These are phyloP conservation scores for Egretta garzetta DNA, from an alignment of 2,113 vertebrate genomes.

Conservation along the genomic window DNA sequence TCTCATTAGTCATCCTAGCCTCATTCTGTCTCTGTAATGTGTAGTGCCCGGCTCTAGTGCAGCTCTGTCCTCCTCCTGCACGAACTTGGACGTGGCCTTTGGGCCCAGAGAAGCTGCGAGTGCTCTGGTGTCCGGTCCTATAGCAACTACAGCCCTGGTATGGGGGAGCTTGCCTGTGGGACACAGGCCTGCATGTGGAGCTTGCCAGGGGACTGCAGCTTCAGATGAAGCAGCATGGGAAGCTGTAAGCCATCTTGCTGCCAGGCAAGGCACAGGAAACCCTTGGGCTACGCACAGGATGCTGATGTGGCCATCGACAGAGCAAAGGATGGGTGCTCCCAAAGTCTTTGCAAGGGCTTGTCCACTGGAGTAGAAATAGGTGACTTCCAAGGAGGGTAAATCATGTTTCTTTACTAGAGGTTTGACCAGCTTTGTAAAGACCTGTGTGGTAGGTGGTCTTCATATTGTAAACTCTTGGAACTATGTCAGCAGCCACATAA, in stretches of 20 bases:
- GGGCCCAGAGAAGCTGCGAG: background rate
- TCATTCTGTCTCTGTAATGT: slow-evolving; percentile 43
- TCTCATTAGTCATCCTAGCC: slow-evolving; percentile 66
- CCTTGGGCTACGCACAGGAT: background rate
- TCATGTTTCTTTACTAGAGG: background rate
- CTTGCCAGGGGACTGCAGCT: background rate
- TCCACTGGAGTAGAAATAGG: background rate
- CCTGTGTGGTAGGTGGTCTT: background rate
- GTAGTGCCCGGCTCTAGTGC: background rate
- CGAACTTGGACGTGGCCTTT: background rate
- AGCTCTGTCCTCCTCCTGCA: background rate
- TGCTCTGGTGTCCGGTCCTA: background rate
- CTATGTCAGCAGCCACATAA: background rate
- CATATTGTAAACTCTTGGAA: background rate
- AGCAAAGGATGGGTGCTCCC: background rate
- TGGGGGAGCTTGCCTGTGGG: too few relatives aligned
- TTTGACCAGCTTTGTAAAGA: background rate
- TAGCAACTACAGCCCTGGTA: background rate
- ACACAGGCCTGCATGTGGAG: background rate
- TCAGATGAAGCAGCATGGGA: background rate
- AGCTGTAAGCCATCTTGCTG: background rate
- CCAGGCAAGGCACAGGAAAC: background rate
- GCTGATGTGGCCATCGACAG: background rate
- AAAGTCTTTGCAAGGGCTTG: background rate
- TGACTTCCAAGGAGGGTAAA: background rate